Evolutionary conservation across 2,797 vertebrate genomes (phyloP).

Genomic region (Parauchenoglanis ngamensis): DNA sequence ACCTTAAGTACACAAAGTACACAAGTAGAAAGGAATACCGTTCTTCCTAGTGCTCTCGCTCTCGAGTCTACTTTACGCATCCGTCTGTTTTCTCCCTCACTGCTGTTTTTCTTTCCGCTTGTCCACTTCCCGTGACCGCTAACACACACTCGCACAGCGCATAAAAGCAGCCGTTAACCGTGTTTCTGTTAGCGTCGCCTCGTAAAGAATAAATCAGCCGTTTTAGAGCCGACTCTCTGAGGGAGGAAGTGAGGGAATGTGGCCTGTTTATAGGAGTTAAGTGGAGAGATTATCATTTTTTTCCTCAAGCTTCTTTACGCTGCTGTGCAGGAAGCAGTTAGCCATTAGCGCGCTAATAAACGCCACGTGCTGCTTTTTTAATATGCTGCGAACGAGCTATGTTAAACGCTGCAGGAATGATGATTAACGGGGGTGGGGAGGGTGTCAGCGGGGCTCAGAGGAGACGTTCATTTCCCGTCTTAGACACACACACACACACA

Average conservation of each 20-base stretch:
- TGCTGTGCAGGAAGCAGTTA: slow-evolving; percentile 71
- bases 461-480: slow-evolving; percentile 55
- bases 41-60: not conserved
- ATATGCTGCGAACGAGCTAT: slow-evolving; percentile 73
- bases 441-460: slow-evolving; percentile 71
- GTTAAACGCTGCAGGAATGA: slow-evolving; percentile 75
- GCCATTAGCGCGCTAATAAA: slow-evolving; percentile 74
- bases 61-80: not conserved
- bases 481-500: not conserved
- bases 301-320: slow-evolving; percentile 67
- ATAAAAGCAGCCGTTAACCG: slow-evolving; percentile 61
- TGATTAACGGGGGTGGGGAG: slow-evolving; percentile 72
- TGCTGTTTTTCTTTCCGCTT: not conserved
- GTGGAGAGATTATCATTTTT: slow-evolving; percentile 72
- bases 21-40: not conserved
- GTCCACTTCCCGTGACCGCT: not conserved
- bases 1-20: not conserved
- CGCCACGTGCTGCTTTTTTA: slow-evolving; percentile 76
- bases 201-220: slow-evolving; percentile 74
- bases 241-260: not conserved
- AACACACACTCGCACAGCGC: slow-evolving; percentile 40
- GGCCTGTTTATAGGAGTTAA: slow-evolving; percentile 75
- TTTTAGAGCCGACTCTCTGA: slow-evolving; percentile 59
- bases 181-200: slow-evolving; percentile 64
- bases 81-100: not conserved